These are phyloP conservation scores for Panzeria rudis DNA, from an alignment of 2,888 invertebrate species.

Conservation along the genomic window DNA sequence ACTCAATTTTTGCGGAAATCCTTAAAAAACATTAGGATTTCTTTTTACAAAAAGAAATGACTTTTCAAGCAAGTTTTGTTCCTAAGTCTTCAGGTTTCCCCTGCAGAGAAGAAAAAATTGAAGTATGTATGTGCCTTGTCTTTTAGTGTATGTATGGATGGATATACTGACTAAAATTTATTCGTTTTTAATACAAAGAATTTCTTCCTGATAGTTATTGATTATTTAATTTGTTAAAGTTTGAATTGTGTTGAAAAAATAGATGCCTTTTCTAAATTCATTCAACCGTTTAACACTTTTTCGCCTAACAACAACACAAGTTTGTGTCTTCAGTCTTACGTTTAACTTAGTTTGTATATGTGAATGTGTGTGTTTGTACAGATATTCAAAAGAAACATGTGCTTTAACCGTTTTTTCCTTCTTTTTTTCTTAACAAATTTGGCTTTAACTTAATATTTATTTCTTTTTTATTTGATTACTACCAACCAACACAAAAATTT, in stretches of 20 bases:
- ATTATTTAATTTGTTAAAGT: conserved; percentile 25
- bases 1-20: too few relatives aligned
- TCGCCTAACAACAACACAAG: conserved; percentile 33
- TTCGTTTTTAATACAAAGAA: neutral
- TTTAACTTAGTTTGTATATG: neutral
- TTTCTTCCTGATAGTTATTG: conserved; percentile 19
- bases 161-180: neutral
- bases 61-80: conserved; percentile 9
- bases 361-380: neutral
- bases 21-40: neutral
- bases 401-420: conserved; percentile 33
- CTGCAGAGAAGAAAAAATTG: neutral
- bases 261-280: conserved; percentile 4
- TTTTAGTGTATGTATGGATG: too few relatives aligned
- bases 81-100: conserved; percentile 18
- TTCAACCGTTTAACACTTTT: conserved; percentile 44
- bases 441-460: conserved; percentile 46
- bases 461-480: conserved; percentile 37
- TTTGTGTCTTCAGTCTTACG: conserved; percentile 1
- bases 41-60: too few relatives aligned
- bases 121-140: conserved; percentile 35
- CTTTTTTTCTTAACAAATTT: conserved; percentile 40
- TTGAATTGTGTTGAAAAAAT: conserved; percentile 10
- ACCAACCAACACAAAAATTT: conserved; percentile 49
- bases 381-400: conserved; percentile 36